Percentiles rank a stretch among this genome's conserved stretches.
Evolutionary conservation across 2,888 invertebrate species (phyloP).

Genomic region (Drosophila neutralis): DNA sequence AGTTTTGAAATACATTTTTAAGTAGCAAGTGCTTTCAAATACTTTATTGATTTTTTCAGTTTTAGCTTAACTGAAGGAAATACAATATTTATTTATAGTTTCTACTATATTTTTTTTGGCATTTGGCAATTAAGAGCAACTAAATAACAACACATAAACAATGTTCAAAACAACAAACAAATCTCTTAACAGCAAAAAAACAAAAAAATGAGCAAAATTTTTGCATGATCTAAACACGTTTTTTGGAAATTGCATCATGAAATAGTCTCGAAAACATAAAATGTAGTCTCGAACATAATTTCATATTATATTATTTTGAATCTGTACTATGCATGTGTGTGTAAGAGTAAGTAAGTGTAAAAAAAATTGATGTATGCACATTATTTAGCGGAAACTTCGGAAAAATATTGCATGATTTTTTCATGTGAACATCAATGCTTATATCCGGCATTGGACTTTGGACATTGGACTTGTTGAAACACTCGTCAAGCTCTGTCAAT

Average conservation of each 20-base stretch:
- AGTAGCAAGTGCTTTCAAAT: slow-evolving; percentile 43
- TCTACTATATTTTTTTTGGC: slow-evolving; percentile 28
- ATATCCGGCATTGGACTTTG: slow-evolving; percentile 39
- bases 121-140: slow-evolving; percentile 65
- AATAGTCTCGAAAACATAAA: slow-evolving; percentile 2
- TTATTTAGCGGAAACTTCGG: slow-evolving; percentile 34
- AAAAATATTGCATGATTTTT: slow-evolving; percentile 40
- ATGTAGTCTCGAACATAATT: slow-evolving; percentile 15
- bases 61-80: slow-evolving; percentile 34
- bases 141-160: slow-evolving; percentile 73
- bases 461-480: slow-evolving; percentile 9
- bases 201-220: slow-evolving; percentile 26
- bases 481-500: slow-evolving; percentile 64
- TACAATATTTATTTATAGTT: slow-evolving; percentile 40
- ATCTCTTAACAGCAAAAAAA: slow-evolving; percentile 41
- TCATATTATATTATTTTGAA: slow-evolving; percentile 4
- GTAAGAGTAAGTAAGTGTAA: slow-evolving; percentile 1
- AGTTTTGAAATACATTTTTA: slow-evolving; percentile 47
- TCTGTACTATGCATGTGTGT: slow-evolving; percentile 28
- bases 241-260: slow-evolving; percentile 29
- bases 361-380: slow-evolving; percentile 16
- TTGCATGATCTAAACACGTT: slow-evolving; percentile 31
- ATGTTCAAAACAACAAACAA: slow-evolving; percentile 36
- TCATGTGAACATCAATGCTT: slow-evolving; percentile 22
- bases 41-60: slow-evolving; percentile 35